phyloP scores from a whole-genome alignment of 2,113 vertebrate genomes.

The Mungos mungo region DNA sequence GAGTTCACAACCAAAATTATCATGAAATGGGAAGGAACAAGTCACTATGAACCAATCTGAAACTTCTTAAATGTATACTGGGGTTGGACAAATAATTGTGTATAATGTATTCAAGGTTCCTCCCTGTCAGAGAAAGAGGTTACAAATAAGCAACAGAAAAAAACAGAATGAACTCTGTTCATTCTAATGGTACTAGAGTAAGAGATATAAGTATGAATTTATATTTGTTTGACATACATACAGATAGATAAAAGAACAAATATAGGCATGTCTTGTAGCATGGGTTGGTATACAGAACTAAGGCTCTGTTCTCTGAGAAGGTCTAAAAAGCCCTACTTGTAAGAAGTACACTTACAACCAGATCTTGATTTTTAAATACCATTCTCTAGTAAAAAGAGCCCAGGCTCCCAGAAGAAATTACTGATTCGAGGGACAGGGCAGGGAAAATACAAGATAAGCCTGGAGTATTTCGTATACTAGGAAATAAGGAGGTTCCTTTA shows the following conservation, averaged over 20 bases:
- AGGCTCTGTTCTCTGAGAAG: not conserved
- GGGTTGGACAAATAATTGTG: not conserved
- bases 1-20: conserved; percentile 16
- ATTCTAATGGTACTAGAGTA: not conserved
- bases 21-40: not conserved
- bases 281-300: not conserved
- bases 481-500: not conserved
- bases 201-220: not conserved
- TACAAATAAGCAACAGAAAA: not conserved
- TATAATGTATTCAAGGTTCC: not conserved
- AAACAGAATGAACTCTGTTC: not conserved
- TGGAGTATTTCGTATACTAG: not conserved
- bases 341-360: not conserved
- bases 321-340: not conserved
- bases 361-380: not conserved
- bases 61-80: not conserved
- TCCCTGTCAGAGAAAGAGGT: conserved; percentile 1
- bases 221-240: not conserved
- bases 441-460: not conserved
- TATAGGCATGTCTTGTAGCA: not conserved
- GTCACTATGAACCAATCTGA: not conserved
- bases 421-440: not conserved
- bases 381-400: not conserved
- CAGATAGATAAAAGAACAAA: not conserved
- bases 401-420: not conserved